Conservation (phyloP, 2,797 vertebrate species). For the Scarus forsteni region DNA sequence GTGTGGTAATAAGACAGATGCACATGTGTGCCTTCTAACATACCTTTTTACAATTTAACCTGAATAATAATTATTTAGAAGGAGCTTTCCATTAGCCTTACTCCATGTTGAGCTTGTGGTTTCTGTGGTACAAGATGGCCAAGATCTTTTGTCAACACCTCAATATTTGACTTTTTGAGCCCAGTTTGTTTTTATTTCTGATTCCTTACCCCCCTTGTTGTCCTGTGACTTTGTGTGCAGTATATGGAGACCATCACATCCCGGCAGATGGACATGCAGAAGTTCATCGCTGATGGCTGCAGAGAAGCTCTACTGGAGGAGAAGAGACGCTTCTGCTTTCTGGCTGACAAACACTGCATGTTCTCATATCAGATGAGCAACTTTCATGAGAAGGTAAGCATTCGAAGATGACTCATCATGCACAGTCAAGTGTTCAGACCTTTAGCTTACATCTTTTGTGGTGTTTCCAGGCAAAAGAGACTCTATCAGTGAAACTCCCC, state of each 20-base stretch:
- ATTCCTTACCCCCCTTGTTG: not conserved
- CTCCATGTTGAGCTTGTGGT: too few species aligned
- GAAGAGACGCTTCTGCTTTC: conserved; percentile 96
- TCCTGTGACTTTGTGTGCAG: conserved; percentile 71
- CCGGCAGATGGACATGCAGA: conserved; percentile 96
- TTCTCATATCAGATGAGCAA: conserved; percentile 88
- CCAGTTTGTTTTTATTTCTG: conserved; percentile 14
- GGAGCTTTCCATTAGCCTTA: too few species aligned
- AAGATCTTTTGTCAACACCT: not conserved
- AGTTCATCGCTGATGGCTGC: conserved; percentile 96
- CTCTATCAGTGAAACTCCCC: conserved; percentile 88
- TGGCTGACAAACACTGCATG: conserved; percentile 96
- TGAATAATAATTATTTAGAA: too few species aligned
- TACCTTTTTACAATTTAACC: too few species aligned
- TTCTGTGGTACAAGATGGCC: too few species aligned
- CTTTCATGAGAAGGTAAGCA: conserved; percentile 90
- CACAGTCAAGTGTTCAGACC: not conserved
- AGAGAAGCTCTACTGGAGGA: conserved; percentile 95
- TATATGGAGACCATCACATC: conserved; percentile 90
- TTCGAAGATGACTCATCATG: not conserved
- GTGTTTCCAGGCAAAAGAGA: conserved; percentile 89
- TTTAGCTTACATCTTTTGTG: not conserved
- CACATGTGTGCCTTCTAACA: too few species aligned
- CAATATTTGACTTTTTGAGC: not conserved
- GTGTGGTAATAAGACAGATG: too few species aligned